Conservation (phyloP, 2,113 vertebrate species). For the Eolophus roseicapilla region DNA sequence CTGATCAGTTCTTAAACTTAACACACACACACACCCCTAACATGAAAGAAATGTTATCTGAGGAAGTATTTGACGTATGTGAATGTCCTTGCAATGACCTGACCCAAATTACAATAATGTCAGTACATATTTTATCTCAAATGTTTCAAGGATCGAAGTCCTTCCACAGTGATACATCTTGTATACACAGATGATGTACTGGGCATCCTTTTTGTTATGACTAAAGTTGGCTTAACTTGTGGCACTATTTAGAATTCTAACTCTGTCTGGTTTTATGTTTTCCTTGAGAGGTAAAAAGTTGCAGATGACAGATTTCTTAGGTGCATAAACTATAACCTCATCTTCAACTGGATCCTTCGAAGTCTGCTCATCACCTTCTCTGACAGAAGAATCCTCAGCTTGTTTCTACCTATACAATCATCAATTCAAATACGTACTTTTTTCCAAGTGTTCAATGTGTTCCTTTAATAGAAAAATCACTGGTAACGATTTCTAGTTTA, state of each 20-base stretch:
- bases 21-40: fast-evolving
- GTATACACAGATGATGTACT: neutral
- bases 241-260: neutral
- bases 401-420: neutral
- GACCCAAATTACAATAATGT: neutral
- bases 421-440: neutral
- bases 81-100: neutral
- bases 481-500: neutral
- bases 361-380: neutral
- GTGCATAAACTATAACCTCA: neutral
- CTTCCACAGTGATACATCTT: neutral
- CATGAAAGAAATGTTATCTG: neutral
- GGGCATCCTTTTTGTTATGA: neutral
- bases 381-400: neutral
- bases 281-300: neutral
- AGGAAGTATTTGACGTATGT: neutral
- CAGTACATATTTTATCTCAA: neutral
- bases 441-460: neutral
- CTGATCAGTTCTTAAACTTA: neutral
- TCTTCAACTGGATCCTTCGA: neutral
- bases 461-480: neutral
- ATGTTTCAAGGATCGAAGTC: neutral
- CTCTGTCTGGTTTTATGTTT: neutral
- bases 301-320: neutral
- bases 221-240: neutral